These are phyloP conservation scores for Spermophilus dauricus DNA, from an alignment of 2,113 vertebrate species.

Conservation along the genomic window DNA sequence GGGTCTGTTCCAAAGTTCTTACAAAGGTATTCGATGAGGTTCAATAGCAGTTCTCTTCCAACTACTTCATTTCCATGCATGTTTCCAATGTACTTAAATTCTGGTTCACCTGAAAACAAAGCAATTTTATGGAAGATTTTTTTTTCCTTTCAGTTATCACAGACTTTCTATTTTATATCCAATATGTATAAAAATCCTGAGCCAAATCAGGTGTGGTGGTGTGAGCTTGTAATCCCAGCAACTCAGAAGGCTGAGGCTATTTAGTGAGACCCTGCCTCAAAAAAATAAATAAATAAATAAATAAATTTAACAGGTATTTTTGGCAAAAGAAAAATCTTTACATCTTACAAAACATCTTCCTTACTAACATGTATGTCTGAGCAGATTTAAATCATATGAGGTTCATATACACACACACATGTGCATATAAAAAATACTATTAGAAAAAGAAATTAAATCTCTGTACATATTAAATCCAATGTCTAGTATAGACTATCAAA, in stretches of 20 bases:
- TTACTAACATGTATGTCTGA: constrained; percentile 23
- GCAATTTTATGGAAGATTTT: constrained; percentile 51
- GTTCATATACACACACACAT: neutral
- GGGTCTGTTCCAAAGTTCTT: constrained; percentile 95
- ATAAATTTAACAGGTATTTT: constrained; percentile 49
- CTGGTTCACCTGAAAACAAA: constrained; percentile 94
- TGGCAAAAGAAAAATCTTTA: constrained; percentile 39
- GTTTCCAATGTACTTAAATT: constrained; percentile 98
- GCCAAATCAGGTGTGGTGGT: neutral
- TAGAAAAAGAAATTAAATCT: constrained; percentile 58
- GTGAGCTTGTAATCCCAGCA: too few species aligned
- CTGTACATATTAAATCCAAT: constrained; percentile 40
- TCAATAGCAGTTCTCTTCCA: constrained; percentile 95
- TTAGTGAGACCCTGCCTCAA: too few species aligned
- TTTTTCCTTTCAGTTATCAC: constrained; percentile 55
- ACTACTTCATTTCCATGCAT: constrained; percentile 99
- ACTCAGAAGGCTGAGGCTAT: too few species aligned
- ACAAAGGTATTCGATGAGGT: constrained; percentile 98
- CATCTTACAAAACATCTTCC: constrained; percentile 47
- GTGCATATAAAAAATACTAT: constrained; percentile 32
- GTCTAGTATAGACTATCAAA: neutral
- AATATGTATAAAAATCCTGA: constrained; percentile 17
- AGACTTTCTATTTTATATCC: neutral
- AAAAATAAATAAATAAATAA: neutral
- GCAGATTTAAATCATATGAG: neutral